Evolutionary conservation across 2,888 invertebrate species (phyloP).

Genomic region (Charanyca ferruginea): DNA sequence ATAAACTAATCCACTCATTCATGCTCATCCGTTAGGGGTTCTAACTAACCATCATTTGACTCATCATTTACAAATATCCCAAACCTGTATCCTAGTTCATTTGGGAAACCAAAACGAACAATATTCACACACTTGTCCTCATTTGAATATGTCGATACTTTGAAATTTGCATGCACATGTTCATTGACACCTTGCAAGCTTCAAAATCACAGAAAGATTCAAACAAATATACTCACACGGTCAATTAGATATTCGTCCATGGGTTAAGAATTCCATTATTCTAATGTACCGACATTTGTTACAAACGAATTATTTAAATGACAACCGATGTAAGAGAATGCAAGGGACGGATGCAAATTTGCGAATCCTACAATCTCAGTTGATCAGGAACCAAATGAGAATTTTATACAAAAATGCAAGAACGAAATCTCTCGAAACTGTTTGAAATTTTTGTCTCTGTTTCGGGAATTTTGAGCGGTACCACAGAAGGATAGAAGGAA

Average conservation of each 20-base stretch:
- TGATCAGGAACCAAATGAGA: conserved; percentile 85
- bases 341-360: conserved; percentile 83
- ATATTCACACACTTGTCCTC: conserved; percentile 82
- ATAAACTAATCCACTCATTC: conserved; percentile 61
- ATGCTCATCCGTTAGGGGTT: conserved; percentile 56
- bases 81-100: conserved; percentile 64
- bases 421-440: conserved; percentile 73
- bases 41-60: conserved; percentile 51
- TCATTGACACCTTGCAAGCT: conserved; percentile 62
- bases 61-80: conserved; percentile 48
- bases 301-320: conserved; percentile 87
- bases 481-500: conserved; percentile 48
- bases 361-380: conserved; percentile 79
- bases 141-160: conserved; percentile 82
- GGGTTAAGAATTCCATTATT: conserved; percentile 79
- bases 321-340: conserved; percentile 70
- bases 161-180: conserved; percentile 72
- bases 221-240: conserved; percentile 78
- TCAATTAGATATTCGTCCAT: conserved; percentile 82
- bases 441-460: conserved; percentile 68
- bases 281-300: conserved; percentile 82
- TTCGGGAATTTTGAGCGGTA: conserved; percentile 62
- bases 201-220: conserved; percentile 65
- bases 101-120: conserved; percentile 75
- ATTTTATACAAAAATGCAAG: conserved; percentile 87